These are phyloP conservation scores for Augiades crinisus DNA, from an alignment of 2,888 invertebrate species.

Conservation along the genomic window DNA sequence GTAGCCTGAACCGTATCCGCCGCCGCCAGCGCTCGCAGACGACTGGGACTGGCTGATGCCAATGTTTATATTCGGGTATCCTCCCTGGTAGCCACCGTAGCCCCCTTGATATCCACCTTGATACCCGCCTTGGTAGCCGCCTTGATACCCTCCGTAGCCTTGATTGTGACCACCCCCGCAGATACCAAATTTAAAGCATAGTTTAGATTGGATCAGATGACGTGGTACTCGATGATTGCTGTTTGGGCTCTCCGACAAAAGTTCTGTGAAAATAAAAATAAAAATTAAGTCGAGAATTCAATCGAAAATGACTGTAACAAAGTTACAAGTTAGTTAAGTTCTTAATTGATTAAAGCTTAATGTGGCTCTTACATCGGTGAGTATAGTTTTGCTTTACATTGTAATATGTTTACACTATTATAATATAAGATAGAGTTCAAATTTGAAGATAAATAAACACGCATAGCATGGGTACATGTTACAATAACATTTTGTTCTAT, in stretches of 20 bases:
- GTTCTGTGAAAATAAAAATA: background rate
- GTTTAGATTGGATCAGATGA: constrained; percentile 44
- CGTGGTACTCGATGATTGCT: constrained; percentile 43
- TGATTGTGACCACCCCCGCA: constrained; percentile 40
- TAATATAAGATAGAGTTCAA: too few relatives aligned
- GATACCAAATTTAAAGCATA: constrained; percentile 55
- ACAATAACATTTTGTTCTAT: too few relatives aligned
- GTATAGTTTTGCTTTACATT: too few relatives aligned
- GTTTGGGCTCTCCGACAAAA: constrained; percentile 35
- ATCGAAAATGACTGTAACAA: background rate
- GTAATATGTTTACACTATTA: too few relatives aligned
- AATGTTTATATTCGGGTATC: constrained; percentile 61
- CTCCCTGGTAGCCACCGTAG: constrained; percentile 31
- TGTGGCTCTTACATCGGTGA: too few relatives aligned
- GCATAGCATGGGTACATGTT: too few relatives aligned
- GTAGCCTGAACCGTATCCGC: constrained; percentile 50
- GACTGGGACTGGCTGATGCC: constrained; percentile 73
- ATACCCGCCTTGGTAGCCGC: constrained; percentile 36
- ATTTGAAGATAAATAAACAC: too few relatives aligned
- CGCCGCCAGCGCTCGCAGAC: constrained; percentile 60
- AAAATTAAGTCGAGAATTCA: background rate
- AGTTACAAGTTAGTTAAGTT: background rate
- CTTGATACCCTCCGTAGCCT: constrained; percentile 36
- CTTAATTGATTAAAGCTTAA: too few relatives aligned
- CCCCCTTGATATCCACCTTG: constrained; percentile 40